Base-by-base conservation (phyloP, 2,797 vertebrate genomes). In the Perdix hodgsoniae region DNA sequence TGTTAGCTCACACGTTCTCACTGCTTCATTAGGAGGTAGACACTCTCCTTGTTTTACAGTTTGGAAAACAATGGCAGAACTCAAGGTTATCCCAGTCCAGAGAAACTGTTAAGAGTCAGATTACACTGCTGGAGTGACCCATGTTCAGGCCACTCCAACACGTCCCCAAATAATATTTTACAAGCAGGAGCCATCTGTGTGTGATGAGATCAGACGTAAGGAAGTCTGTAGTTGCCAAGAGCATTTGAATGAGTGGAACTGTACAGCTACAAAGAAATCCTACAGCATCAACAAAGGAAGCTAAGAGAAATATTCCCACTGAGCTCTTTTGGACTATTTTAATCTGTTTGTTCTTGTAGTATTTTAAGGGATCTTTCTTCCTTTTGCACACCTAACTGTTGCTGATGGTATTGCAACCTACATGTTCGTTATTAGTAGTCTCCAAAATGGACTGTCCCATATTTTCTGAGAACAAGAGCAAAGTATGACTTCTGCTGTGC, bases 161-260 rank as follows among this genome's bases (percentile, higher is more conserved):
- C 29, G 8, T 96, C 88, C 90, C 83, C 94, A 93, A 96, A 96
- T 95, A 95, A 94, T 87, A 94, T 95, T 96, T 96, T 96, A 91
- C 92, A 95, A 95, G 92, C 74, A 83, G 90, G 87, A 96, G 87
- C 95, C 95, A 96, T 95, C 91, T 96, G 91, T 95, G 90, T 90
- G 83, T 93, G 95, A 95, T 96, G 95, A 96, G 95, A 95, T 96
- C 96, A 96, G 96, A 95, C 95, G 83, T 93, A 92, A 96, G 87
- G 92, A 95, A 95, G 94, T 94, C 84, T 91, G 84, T 75, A 94
- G 88, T 89, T 96, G 95, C 95, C 95, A 96, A 93, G 94, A 96
- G 93, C 89, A 95, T 96, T 93, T 88, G 79, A 93, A 94, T 86
- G 78, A 79, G 87, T 91, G 76, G 79, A 92, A 92, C n/a, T 79